Evolutionary conservation across 2,888 invertebrate genomes (phyloP).

Genomic region (Tanaodytes sp.): DNA sequence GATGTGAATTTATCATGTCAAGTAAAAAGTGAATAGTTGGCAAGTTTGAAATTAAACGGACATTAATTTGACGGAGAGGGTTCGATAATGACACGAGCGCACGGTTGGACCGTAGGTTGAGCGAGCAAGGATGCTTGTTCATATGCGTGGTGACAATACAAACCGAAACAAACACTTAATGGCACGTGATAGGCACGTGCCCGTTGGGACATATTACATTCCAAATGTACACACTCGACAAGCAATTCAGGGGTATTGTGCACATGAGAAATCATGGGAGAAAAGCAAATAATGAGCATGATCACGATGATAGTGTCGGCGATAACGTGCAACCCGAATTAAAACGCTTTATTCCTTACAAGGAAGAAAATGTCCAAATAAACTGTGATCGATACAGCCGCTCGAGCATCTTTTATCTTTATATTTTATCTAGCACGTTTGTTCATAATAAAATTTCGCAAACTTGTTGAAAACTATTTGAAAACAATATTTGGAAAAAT

Average conservation of each 20-base stretch:
- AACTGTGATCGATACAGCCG: too few species aligned
- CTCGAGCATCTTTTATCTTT: too few species aligned
- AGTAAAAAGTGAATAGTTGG: too few species aligned
- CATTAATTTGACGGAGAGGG: slow-evolving; percentile 64
- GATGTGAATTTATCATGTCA: too few species aligned
- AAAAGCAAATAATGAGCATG: slow-evolving; percentile 39
- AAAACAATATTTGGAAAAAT: too few species aligned
- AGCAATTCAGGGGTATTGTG: slow-evolving; percentile 65
- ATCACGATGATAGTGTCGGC: slow-evolving; percentile 20
- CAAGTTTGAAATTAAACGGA: too few species aligned
- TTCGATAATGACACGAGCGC: slow-evolving; percentile 62
- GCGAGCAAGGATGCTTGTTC: slow-evolving; percentile 48
- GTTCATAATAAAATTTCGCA: too few species aligned
- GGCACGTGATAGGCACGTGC: slow-evolving; percentile 75
- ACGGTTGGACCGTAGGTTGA: slow-evolving; percentile 15
- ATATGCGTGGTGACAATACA: slow-evolving; percentile 72
- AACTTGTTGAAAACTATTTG: too few species aligned
- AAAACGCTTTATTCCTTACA: slow-evolving; percentile 7
- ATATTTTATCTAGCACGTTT: too few species aligned
- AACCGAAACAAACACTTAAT: slow-evolving; percentile 73
- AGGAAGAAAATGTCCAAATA: not conserved
- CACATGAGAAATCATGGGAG: slow-evolving; percentile 49
- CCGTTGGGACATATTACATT: slow-evolving; percentile 72
- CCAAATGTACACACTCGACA: slow-evolving; percentile 71
- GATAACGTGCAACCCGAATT: slow-evolving; percentile 27